Base-by-base conservation (phyloP, 92 coral and sea anemone species). In the Diadumene lineata region DNA sequence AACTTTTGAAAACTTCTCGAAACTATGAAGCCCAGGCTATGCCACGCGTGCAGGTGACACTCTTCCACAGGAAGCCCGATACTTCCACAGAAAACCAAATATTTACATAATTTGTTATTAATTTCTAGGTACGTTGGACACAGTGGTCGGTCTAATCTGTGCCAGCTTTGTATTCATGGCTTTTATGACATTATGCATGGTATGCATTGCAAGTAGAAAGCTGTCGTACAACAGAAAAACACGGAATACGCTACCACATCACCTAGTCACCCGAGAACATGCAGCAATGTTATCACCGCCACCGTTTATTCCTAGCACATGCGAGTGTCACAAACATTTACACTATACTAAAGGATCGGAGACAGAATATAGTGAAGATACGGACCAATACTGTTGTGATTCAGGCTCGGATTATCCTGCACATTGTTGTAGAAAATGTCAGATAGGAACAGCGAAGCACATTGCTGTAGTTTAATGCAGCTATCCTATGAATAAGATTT, bases 111-210 rank as follows among this genome's bases (percentile, higher is more conserved):
- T n/a, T n/a, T 75, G 48, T 43, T 60, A 18, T 60, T 22, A 31
- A 1, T n/a, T 43, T 48, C 29, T 62, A 77, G 82, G 73, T 48
- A 53, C 82, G 7, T 66, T 77, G 22, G 82, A 77, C 66, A 77
- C 82, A 31, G 82, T 77, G 7, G 82, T 77, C 33, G 82, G 82
- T 50, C 64, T 77, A 7, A n/a, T 77, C 1, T 77, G 82, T 24
- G 82, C 82, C 50, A 77, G 82, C 34, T 77, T 77, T 24, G 70
- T 68, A 22, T 67, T 77, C 64, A 77, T 77, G 82, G 82, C 82
- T 15, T 68, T 77, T 21, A 66, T 77, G 67, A 77, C 82, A 28
- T 34, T 77, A 31, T 77, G 69, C 55, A 77, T 77, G 82, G 82
- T 77, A 17, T 77, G 82, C 74, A 66, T 77, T 7, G 82, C 82